Evolutionary conservation across 2,113 vertebrate species (phyloP).

Genomic region (Theristicus caerulescens): DNA sequence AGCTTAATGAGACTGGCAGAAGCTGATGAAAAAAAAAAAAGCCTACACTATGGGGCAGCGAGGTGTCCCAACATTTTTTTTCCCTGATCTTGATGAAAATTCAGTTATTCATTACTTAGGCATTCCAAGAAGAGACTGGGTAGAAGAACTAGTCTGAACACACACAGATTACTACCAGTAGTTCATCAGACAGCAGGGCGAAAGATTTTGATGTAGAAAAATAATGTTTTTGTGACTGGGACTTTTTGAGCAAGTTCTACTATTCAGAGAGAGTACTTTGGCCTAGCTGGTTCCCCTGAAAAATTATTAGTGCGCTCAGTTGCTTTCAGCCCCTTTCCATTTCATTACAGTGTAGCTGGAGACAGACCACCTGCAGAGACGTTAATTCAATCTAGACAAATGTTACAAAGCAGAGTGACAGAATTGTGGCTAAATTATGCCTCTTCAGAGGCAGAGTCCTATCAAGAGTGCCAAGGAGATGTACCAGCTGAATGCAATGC

Average conservation of each 20-base stretch:
- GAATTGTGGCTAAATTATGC: background rate
- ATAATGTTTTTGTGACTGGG: background rate
- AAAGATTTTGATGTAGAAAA: background rate
- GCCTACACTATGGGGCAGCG: background rate
- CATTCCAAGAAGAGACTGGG: background rate
- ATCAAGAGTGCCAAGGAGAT: background rate
- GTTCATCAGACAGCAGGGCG: background rate
- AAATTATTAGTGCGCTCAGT: accelerated
- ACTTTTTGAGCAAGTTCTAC: background rate
- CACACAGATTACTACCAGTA: background rate
- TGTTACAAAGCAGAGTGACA: background rate
- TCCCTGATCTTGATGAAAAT: background rate
- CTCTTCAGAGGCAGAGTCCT: background rate
- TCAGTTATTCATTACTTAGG: background rate
- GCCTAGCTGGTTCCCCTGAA: background rate
- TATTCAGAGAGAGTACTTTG: background rate
- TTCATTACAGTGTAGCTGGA: background rate
- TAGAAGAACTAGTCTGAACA: background rate
- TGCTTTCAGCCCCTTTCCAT: background rate
- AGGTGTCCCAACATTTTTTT: background rate
- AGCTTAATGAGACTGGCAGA: background rate
- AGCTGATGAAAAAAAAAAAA: background rate
- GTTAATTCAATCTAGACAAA: background rate
- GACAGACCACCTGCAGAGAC: constrained; percentile 1
- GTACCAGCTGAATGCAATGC: background rate